These are phyloP conservation scores for Aporrectodea caliginosa DNA, from an alignment of 1,140 invertebrate species.

Conservation along the genomic window DNA sequence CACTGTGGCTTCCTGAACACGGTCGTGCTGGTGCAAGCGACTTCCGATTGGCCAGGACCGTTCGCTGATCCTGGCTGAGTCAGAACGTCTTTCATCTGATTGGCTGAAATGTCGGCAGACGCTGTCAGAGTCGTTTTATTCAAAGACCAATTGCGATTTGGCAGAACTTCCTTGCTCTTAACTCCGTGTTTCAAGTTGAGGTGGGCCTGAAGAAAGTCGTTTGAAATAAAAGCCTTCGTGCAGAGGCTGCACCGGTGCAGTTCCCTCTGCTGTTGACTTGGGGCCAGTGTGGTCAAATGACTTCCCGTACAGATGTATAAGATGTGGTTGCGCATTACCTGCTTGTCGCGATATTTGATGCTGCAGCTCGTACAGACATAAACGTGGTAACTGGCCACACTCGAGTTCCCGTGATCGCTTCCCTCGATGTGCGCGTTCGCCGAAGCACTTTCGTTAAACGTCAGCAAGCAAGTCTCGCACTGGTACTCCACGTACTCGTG, in stretches of 20 bases:
- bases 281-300: background rate
- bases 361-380: constrained; percentile 16
- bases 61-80: no score
- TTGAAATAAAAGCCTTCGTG: background rate
- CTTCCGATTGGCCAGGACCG: no score
- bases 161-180: background rate
- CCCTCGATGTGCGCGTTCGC: background rate
- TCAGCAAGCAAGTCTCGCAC: constrained; percentile 12
- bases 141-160: background rate
- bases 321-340: constrained; percentile 15
- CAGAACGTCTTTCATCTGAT: background rate
- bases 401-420: constrained; percentile 14
- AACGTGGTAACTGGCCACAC: constrained; percentile 1
- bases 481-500: constrained; percentile 6
- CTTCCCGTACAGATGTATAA: constrained; percentile 6
- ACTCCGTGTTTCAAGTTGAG: background rate
- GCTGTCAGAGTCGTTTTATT: background rate
- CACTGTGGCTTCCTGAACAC: background rate
- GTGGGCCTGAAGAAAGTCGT: background rate
- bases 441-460: background rate
- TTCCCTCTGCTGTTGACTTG: background rate
- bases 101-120: no score
- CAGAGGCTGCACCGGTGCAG: background rate
- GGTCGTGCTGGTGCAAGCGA: background rate
- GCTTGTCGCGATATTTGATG: constrained; percentile 21